Base-by-base conservation (phyloP, 2,797 vertebrate species). In the Dipus sagitta region DNA sequence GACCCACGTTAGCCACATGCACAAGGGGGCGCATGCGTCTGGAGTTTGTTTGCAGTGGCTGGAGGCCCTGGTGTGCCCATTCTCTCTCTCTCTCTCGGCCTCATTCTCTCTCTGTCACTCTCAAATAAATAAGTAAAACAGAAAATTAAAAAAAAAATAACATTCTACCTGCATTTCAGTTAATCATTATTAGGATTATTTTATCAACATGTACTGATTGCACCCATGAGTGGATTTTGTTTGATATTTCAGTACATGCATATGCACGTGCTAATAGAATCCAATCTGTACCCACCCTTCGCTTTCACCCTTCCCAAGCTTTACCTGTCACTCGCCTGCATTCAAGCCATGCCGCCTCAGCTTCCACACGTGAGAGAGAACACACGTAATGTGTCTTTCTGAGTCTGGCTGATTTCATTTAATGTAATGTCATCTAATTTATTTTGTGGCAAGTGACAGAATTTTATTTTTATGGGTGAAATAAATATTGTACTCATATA, bases 151-250 rank as follows among this genome's bases (percentile, higher is more conserved):
- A n/a, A n/a, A 80, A 38, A 38, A 38, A 38, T 38, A 38, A 38
- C 12, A 68, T 76, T 83, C 28, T 64, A 54, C 80, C 21, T 70
- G 28, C 7, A 67, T 93, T 92, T 88, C 17, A 80, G 24, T 92
- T 93, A 21, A 71, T 38, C 26, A 34, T 82, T 68, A 62, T 4
- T 34, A 52, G n/a, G 23, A 34, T 12, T 72, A 47, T 90, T 72
- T 68, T 21, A 52, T 52, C n/a, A 70, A 42, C 30, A 54, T 70
- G 30, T 64, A 64, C 14, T 52, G 20, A 68, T 83, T 71, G 23
- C 17, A 54, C 47, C 32, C 71, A 18, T 20, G 17, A 58, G 0
- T 58, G 28, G 21, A 58, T 60, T 85, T 67, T 21, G 32, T 60
- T 18, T 85, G 72, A 42, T 77, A 70, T 34, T 84, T 60, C 9